phyloP scores from a whole-genome alignment of 2,888 invertebrate species.

The Conus canariensis region DNA sequence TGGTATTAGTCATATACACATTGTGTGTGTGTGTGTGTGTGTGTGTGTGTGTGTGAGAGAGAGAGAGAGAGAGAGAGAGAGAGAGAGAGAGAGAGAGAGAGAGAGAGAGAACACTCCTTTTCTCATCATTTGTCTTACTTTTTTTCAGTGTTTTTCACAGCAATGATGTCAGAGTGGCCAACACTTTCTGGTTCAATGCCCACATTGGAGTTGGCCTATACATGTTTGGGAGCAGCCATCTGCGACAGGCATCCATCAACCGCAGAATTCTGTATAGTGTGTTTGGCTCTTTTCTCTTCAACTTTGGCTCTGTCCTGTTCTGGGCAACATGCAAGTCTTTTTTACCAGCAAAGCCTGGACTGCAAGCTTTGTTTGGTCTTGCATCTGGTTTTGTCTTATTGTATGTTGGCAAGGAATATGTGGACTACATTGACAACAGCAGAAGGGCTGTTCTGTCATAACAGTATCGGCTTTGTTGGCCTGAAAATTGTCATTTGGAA shows the following conservation, averaged over 20 bases:
- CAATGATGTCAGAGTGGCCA: constrained; percentile 79
- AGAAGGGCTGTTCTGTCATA: constrained; percentile 15
- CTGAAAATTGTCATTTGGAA: not conserved
- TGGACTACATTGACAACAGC: constrained; percentile 54
- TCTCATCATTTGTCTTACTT: not conserved
- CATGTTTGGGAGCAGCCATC: constrained; percentile 89
- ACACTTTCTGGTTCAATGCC: constrained; percentile 88
- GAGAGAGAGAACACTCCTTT: no score
- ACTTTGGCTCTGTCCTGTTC: constrained; percentile 91
- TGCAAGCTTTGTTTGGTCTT: constrained; percentile 86
- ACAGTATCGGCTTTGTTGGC: not conserved
- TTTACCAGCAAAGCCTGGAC: constrained; percentile 85
- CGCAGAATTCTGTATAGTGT: constrained; percentile 84
- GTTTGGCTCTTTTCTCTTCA: constrained; percentile 85
- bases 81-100: no score
- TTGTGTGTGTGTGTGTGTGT: no score
- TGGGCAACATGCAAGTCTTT: constrained; percentile 92
- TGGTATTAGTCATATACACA: no score
- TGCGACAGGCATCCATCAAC: constrained; percentile 84
- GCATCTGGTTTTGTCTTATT: constrained; percentile 61
- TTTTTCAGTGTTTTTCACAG: constrained; percentile 74
- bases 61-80: no score
- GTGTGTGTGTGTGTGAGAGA: no score
- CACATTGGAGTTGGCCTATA: constrained; percentile 91
- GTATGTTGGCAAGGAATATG: constrained; percentile 62